Conservation (phyloP, 2,888 invertebrate species). For the Erebia palarica region DNA sequence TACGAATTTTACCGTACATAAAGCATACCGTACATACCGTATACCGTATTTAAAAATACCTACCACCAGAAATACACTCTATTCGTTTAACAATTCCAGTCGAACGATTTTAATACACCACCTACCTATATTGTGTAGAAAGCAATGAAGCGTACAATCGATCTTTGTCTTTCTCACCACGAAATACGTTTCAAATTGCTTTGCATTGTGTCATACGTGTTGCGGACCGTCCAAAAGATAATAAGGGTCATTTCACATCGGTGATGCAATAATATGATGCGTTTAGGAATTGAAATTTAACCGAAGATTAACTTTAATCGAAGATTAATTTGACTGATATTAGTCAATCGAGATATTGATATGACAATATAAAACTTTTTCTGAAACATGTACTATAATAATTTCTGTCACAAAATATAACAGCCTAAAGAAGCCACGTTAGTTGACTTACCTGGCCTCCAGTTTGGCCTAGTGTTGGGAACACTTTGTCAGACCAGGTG, state of each 20-base stretch:
- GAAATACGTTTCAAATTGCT: slow-evolving; percentile 34
- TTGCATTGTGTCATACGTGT: slow-evolving; percentile 18
- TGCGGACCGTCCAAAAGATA: slow-evolving; percentile 39
- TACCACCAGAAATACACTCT: slow-evolving; percentile 40
- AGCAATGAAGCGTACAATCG: slow-evolving; percentile 43
- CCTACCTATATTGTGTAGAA: slow-evolving; percentile 21
- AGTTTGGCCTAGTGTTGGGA: too few relatives aligned
- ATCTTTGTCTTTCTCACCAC: slow-evolving; percentile 20
- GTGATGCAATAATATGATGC: neutral
- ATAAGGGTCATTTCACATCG: slow-evolving; percentile 29
- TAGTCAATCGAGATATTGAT: too few relatives aligned
- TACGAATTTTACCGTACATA: too few relatives aligned
- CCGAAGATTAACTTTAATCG: neutral
- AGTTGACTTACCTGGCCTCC: too few relatives aligned
- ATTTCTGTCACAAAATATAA: too few relatives aligned
- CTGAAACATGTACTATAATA: too few relatives aligned
- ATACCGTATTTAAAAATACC: neutral
- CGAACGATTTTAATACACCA: slow-evolving; percentile 56
- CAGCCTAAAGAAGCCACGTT: too few relatives aligned
- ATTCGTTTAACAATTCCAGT: slow-evolving; percentile 43
- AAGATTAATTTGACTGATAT: too few relatives aligned
- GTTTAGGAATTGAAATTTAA: neutral
- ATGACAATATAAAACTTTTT: too few relatives aligned
- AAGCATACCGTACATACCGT: too few relatives aligned
- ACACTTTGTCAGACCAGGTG: too few relatives aligned